A percentile compares a stretch with the other conserved stretches of the same genome.
phyloP scores from a whole-genome alignment of 1,140 invertebrate species.

The Acromyrmex echinatior region DNA sequence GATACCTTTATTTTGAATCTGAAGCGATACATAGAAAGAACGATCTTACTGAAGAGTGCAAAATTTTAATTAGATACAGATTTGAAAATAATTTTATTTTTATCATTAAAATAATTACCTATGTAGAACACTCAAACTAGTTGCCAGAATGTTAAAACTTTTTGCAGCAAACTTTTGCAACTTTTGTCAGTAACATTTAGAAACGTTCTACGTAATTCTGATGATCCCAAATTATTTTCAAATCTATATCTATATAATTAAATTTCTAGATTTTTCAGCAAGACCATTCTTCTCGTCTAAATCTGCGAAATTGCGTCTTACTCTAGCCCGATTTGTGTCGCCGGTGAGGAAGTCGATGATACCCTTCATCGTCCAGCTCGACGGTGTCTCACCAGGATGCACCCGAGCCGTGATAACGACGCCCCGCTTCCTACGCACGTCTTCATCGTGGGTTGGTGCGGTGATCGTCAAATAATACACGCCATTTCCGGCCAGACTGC shows the following conservation, averaged over 20 bases:
- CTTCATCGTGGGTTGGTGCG: slow-evolving; percentile 89
- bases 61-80: too few species aligned
- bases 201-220: too few species aligned
- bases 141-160: too few species aligned
- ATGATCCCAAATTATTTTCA: too few species aligned
- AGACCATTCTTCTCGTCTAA: background rate
- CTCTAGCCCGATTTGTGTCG: slow-evolving; percentile 91
- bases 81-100: too few species aligned
- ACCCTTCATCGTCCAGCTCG: slow-evolving; percentile 99
- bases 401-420: slow-evolving; percentile 96
- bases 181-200: too few species aligned
- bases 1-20: background rate
- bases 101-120: too few species aligned
- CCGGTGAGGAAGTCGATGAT: slow-evolving; percentile 96
- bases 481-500: slow-evolving; percentile 95
- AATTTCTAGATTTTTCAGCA: too few species aligned
- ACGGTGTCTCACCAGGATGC: slow-evolving; percentile 98
- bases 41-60: too few species aligned
- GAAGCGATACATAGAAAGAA: background rate
- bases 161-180: too few species aligned
- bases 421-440: slow-evolving; percentile 90
- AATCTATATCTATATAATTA: too few species aligned
- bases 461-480: slow-evolving; percentile 97
- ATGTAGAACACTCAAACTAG: too few species aligned
- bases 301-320: slow-evolving; percentile 67